These are phyloP conservation scores for Pachycephus smyrnensis DNA, from an alignment of 2,888 invertebrate species.

Conservation along the genomic window DNA sequence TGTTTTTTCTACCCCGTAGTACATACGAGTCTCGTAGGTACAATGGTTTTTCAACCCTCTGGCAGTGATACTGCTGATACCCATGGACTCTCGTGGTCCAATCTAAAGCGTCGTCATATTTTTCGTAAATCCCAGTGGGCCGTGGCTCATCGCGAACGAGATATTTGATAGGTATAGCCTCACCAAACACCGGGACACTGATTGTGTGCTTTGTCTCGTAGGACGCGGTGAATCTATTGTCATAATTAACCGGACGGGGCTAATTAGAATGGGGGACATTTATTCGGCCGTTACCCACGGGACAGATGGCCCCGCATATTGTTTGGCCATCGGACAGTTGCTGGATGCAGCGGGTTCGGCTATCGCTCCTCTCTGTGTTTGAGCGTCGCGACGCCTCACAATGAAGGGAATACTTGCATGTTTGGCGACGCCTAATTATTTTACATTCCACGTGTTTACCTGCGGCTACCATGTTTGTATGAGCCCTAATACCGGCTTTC, in stretches of 20 bases:
- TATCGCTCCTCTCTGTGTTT: conserved; percentile 14
- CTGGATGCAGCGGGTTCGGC: conserved; percentile 21
- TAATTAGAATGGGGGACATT: conserved; percentile 26
- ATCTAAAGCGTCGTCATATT: conserved; percentile 22
- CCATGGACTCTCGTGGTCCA: conserved; percentile 7
- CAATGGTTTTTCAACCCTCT: no score
- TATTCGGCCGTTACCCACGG: conserved; percentile 17
- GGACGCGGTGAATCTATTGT: conserved; percentile 20
- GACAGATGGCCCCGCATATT: conserved; percentile 23
- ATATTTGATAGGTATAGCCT: conserved; percentile 22
- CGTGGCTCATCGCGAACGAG: conserved; percentile 20
- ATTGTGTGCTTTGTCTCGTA: conserved; percentile 27
- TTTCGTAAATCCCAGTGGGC: conserved; percentile 22
- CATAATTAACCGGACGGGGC: conserved; percentile 23
- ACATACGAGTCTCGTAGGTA: no score
- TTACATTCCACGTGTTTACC: conserved; percentile 28
- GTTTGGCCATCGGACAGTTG: conserved; percentile 21
- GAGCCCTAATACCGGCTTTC: no score
- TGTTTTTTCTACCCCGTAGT: no score
- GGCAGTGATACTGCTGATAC: no score
- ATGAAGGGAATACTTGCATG: conserved; percentile 41
- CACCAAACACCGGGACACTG: conserved; percentile 22
- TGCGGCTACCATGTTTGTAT: conserved; percentile 6
- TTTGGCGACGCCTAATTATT: conserved; percentile 50
- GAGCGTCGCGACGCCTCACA: conserved; percentile 15